A percentile compares a stretch with the other conserved stretches of the same genome.
These are phyloP conservation scores for Dysmachus trigonus DNA, from an alignment of 2,888 invertebrate species.

Conservation along the genomic window DNA sequence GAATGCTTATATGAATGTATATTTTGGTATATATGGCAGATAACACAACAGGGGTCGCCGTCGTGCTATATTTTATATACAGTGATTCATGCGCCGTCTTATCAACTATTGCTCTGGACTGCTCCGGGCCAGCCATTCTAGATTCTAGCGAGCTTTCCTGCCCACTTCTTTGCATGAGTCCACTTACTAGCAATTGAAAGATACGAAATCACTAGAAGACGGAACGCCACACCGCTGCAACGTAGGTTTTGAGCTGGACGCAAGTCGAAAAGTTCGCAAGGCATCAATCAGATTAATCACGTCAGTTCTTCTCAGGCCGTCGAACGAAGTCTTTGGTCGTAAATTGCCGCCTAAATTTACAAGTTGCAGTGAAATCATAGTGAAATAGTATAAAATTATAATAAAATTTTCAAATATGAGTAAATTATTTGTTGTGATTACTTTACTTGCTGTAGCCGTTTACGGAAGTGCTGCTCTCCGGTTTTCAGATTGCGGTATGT, in stretches of 20 bases:
- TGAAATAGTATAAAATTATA: not conserved
- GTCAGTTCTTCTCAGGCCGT: slow-evolving; percentile 17
- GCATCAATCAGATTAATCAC: not conserved
- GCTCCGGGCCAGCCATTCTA: not conserved
- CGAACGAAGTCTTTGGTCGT: not conserved
- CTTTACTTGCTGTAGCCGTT: slow-evolving; percentile 53
- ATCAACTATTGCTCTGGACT: not conserved
- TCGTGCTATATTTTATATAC: not conserved
- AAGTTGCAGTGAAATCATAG: not conserved
- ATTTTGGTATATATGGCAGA: not conserved
- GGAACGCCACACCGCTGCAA: not conserved
- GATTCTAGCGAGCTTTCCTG: not conserved
- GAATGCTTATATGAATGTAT: no score
- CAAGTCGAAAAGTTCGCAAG: not conserved
- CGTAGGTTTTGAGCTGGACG: not conserved
- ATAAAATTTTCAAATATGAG: slow-evolving; percentile 54
- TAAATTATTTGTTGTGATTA: slow-evolving; percentile 52
- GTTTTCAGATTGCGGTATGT: slow-evolving; percentile 60
- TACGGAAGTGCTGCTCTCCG: slow-evolving; percentile 55
- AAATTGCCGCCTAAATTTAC: not conserved
- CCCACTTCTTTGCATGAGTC: not conserved
- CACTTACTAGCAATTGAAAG: slow-evolving; percentile 8
- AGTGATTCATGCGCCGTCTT: not conserved
- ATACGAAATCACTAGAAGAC: not conserved
- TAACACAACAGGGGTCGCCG: not conserved